A percentile compares a stretch with the other conserved stretches of the same genome.
Conservation (phyloP, 2,888 invertebrate species). For the Eumacrocentrus americanus region DNA sequence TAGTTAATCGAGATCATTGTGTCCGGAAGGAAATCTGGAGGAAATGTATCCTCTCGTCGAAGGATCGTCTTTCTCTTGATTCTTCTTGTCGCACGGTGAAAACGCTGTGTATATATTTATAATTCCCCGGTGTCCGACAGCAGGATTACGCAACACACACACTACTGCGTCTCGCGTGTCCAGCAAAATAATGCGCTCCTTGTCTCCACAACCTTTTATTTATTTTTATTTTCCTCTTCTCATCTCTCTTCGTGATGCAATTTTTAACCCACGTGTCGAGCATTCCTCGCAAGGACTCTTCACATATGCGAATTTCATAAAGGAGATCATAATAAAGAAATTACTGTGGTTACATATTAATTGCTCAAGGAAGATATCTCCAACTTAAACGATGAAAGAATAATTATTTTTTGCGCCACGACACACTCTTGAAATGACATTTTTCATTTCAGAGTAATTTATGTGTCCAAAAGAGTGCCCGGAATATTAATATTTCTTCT, state of each 20-base stretch:
- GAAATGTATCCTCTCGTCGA: not conserved
- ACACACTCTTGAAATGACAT: not conserved
- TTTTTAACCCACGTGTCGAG: no score
- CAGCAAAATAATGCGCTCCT: no score
- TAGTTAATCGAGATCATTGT: not conserved
- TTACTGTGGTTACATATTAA: not conserved
- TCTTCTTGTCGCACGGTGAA: not conserved
- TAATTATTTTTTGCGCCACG: no score
- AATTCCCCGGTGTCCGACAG: no score
- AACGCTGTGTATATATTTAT: no score
- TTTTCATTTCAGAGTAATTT: not conserved
- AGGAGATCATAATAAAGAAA: not conserved
- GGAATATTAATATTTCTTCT: conserved; percentile 1
- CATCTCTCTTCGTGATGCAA: no score
- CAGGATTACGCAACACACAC: no score
- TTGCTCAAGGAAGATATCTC: not conserved
- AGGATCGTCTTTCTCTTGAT: not conserved
- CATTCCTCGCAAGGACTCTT: no score
- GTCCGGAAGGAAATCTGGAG: not conserved
- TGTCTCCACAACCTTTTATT: no score
- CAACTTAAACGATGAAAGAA: not conserved
- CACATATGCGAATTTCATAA: not conserved
- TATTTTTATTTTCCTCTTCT: no score
- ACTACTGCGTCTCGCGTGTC: no score
- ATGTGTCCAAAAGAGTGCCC: not conserved